Evolutionary conservation across 1,140 invertebrate genomes (phyloP), one percentile per base, ranked within the genome.

Genomic region (Pseudomyrmex dendroicus): DNA sequence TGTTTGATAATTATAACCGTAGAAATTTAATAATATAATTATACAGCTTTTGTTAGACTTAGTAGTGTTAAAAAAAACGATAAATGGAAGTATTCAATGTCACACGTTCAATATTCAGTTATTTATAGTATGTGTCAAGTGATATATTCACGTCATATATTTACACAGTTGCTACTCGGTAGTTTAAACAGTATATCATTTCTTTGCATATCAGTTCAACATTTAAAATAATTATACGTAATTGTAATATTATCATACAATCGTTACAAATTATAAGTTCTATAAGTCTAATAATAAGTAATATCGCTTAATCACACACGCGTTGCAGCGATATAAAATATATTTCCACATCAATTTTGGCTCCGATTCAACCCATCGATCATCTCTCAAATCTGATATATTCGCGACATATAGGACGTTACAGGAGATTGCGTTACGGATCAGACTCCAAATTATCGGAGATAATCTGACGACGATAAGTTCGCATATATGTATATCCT

Each of bases 401-500:
- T 35, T 35, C 35, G 35, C 35, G 35, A 35, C 35, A 35, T 10
- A 22, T 20, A 48, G 17, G 12, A n/a, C 62, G 63, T 35, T 17
- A 61, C 22, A 57, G 63, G 35, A 57, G 46, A 44, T 17, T 10
- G 54, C 54, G 0, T 48, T 57, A 74, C 59, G 20, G 22, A 64
- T 78, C 35, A 13, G 48, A 61, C 12, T 35, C 48, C 17, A 12
- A 78, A 70, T 59, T 78, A 70, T 78, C 54, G 15, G 8, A 70
- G 64, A 78, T 78, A 70, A 78, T 78, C 76, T 59, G 35, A 48
- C 52, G 52, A 68, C 48, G 64, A 70, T 70, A 70, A 78, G n/a
- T 52, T 35, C 48, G 44, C 74, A 20, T 15, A 54, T 22, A n/a
- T 15, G 35, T 22, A n/a, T 50, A 78, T 70, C 44, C 76, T 59